Evolutionary conservation across 2,113 vertebrate species (phyloP).

Genomic region (Ammodytes marinus): DNA sequence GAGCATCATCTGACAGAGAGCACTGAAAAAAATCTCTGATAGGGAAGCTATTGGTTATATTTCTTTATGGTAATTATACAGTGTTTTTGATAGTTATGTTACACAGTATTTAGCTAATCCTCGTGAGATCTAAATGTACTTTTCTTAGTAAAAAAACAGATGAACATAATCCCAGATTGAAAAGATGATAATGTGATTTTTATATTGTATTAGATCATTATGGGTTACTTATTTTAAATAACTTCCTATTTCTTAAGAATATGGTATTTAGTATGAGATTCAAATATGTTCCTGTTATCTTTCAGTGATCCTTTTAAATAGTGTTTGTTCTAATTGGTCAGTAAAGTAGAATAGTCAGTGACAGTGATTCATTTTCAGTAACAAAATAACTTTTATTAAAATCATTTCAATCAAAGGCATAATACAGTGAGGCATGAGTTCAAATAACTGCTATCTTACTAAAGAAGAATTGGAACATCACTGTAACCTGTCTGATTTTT

Average conservation of each 20-base stretch:
- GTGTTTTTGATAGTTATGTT: not conserved
- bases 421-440: slow-evolving; percentile 28
- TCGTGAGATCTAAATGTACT: not conserved
- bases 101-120: not conserved
- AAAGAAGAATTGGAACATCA: not conserved
- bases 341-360: not conserved
- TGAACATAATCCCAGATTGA: not conserved
- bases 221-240: not conserved
- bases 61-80: not conserved
- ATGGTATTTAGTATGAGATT: not conserved
- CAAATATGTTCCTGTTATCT: not conserved
- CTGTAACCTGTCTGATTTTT: not conserved
- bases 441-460: slow-evolving; percentile 3
- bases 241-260: not conserved
- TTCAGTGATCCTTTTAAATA: not conserved
- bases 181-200: not conserved
- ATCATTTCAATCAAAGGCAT: not conserved
- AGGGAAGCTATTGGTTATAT: not conserved
- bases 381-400: not conserved
- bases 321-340: not conserved
- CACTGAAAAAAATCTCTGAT: not conserved
- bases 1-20: not conserved
- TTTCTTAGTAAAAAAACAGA: not conserved
- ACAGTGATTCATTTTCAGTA: slow-evolving; percentile 4
- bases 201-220: not conserved